These are phyloP conservation scores for Drosophila conformis DNA, from an alignment of 2,888 invertebrate species.

Conservation along the genomic window DNA sequence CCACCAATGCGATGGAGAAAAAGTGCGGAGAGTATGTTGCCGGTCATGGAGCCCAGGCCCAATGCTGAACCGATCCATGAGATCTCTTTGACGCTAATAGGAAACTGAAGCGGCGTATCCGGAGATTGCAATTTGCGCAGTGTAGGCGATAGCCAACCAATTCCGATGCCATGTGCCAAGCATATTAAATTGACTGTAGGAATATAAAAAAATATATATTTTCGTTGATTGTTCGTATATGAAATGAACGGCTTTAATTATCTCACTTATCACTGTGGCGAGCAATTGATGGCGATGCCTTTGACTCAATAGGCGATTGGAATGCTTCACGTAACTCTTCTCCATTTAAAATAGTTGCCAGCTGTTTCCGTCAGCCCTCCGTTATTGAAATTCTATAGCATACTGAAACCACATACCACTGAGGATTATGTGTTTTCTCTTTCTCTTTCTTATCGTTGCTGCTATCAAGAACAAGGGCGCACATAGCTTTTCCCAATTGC, in stretches of 20 bases:
- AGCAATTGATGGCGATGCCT: constrained; percentile 70
- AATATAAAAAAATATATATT: background rate
- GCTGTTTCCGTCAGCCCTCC: background rate
- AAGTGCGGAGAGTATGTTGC: constrained; percentile 75
- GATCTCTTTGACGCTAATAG: constrained; percentile 62
- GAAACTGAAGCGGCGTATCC: constrained; percentile 66
- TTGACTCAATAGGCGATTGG: constrained; percentile 53
- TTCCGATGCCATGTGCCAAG: constrained; percentile 81
- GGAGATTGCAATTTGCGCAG: constrained; percentile 75
- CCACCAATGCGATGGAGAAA: constrained; percentile 73
- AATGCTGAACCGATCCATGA: constrained; percentile 83
- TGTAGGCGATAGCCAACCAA: constrained; percentile 83
- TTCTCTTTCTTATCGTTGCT: background rate
- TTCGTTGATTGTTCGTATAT: background rate
- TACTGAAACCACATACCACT: background rate
- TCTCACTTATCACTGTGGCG: constrained; percentile 68
- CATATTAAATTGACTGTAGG: constrained; percentile 80
- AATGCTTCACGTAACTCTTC: constrained; percentile 24
- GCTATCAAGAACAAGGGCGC: background rate
- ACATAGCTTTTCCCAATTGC: background rate
- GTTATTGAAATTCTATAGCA: background rate
- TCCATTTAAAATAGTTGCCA: background rate
- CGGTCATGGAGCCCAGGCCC: constrained; percentile 77
- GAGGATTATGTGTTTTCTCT: background rate
- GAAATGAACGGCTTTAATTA: background rate